Base-by-base conservation (phyloP, 2,888 invertebrate genomes). In the Lasioglossum oenotherae region DNA sequence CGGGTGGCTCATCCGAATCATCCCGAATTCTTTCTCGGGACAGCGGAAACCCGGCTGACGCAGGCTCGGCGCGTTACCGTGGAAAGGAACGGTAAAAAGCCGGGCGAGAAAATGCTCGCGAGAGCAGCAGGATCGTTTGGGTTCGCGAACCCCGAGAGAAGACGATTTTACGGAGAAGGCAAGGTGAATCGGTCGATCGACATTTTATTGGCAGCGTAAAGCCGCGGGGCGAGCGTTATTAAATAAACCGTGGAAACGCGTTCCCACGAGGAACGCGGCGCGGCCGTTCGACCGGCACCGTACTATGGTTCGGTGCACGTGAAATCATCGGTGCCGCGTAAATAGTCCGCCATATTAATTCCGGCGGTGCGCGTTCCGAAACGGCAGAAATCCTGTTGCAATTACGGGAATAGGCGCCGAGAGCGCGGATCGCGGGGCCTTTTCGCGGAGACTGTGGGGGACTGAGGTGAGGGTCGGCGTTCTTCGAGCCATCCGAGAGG, bases 1-100 rank as follows among this genome's bases (percentile, higher is more conserved):
- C 91, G 93, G 93, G 93, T 93, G 93, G 87, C 84, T 82, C 78
- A 41, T 87, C 23, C 19, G 31, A 53, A 35, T 41, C 14, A 16
- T 35, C 0, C 5, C 35, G 57, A 49, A 74, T 49, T 71, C 41
- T n/a, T n/a, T n/a, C 14, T 19, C 41, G 41, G n/a, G 27, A 57
- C 16, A 49, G 4, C 8, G n/a, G 27, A 49, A 69, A 64, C n/a
- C 12, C 64, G 72, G 16, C 19, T 8, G 67, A 35, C 6, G 31
- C 0, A 35, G 31, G 16, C 35, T 19, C 5, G 1, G 12, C 14
- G 10, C 38, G 31, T 16, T 64, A 2, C 31, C 64, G 31, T 19
- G 31, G n/a, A 2, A n/a, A n/a, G 23, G 38, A 71, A 41, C 41
- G 38, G 71, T 31, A 41, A 71, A 41, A 67, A 35, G 19, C n/a